phyloP scores from a whole-genome alignment of 53 echinoderm and acorn worm genomes.

The Luidia sarsii region DNA sequence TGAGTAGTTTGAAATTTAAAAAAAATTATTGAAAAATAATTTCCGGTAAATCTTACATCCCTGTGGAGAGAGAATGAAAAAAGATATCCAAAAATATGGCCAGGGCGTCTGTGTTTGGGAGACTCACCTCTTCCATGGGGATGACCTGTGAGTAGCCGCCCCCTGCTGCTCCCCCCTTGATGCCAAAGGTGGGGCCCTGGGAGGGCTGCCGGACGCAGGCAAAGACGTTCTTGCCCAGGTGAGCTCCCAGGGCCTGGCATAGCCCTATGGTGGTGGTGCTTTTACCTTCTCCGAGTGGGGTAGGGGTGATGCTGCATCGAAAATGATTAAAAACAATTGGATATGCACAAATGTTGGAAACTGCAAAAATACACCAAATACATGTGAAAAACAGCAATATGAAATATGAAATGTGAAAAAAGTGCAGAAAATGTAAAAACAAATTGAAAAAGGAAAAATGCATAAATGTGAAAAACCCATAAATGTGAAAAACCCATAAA shows the following conservation, averaged over 20 bases:
- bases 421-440: neutral
- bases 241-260: slow-evolving; percentile 89
- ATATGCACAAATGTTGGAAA: no score
- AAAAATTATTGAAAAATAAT: no score
- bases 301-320: slow-evolving; percentile 86
- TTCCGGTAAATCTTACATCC: no score
- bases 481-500: neutral
- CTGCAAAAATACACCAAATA: no score
- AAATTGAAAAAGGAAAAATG: neutral
- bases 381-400: no score
- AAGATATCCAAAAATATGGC: no score
- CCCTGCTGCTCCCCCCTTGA: slow-evolving; percentile 98
- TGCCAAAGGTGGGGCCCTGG: slow-evolving; percentile 98
- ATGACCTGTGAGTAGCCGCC: slow-evolving; percentile 98
- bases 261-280: slow-evolving; percentile 97
- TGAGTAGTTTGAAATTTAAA: no score
- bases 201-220: slow-evolving; percentile 99
- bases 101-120: no score
- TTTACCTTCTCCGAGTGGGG: slow-evolving; percentile 97
- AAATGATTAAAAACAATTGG: neutral
- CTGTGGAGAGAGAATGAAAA: no score
- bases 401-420: neutral
- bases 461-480: neutral
- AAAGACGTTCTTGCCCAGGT: slow-evolving; percentile 96
- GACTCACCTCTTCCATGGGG: slow-evolving; percentile 98